phyloP scores from a whole-genome alignment of 2,797 vertebrate genomes.

The Nasua narica region DNA sequence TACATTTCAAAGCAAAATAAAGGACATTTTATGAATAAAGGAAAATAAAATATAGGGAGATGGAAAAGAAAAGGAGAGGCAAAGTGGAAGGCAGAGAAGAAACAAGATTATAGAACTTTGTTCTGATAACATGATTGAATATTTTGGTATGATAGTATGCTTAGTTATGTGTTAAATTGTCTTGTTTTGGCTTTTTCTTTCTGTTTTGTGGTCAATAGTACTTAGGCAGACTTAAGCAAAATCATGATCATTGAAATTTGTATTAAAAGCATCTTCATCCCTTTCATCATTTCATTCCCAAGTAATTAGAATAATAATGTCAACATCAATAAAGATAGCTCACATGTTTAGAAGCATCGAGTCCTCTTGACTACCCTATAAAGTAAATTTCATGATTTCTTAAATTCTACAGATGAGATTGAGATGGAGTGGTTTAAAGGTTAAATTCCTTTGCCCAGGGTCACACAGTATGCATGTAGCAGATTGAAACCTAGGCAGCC shows the following conservation, averaged over 20 bases:
- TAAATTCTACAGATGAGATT: not conserved
- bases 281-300: constrained; percentile 11
- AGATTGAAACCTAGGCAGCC: not conserved
- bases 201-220: not conserved
- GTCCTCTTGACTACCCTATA: not conserved
- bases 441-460: not conserved
- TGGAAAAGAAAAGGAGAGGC: not conserved
- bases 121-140: not conserved
- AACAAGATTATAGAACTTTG: not conserved
- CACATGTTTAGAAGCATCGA: not conserved
- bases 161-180: not conserved
- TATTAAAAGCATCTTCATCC: not conserved
- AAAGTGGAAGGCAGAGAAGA: not conserved
- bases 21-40: not conserved
- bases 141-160: not conserved
- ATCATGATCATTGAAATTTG: not conserved
- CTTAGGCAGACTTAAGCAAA: not conserved
- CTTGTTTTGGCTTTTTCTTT: not conserved
- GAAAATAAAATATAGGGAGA: not conserved
- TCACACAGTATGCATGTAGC: not conserved
- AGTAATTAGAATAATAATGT: not conserved
- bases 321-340: not conserved
- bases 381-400: not conserved
- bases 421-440: not conserved
- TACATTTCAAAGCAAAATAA: not conserved